Evolutionary conservation across 2,113 vertebrate species (phyloP).

Genomic region (Phylloscopus trochiloides): DNA sequence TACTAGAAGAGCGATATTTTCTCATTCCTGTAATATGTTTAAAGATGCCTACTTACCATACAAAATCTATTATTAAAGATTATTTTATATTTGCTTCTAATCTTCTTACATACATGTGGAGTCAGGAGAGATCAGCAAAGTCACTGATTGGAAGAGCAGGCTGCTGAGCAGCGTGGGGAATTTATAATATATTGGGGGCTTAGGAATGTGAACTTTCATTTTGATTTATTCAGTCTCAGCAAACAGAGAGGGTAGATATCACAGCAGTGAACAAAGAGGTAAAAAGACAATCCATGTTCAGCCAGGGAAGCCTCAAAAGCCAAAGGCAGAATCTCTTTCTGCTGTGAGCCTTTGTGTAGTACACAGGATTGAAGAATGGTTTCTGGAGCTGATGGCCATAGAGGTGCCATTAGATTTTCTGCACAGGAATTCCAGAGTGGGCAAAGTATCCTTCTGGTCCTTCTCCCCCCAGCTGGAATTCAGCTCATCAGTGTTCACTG

Average conservation of each 20-base stretch:
- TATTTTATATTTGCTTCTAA: slow-evolving; percentile 19
- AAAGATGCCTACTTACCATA: background rate
- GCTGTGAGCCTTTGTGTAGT: background rate
- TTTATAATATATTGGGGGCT: background rate
- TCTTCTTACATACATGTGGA: slow-evolving; percentile 22
- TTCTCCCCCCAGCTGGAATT: background rate
- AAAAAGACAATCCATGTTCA: background rate
- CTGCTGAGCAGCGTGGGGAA: background rate
- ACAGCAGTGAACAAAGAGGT: background rate
- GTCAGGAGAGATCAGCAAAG: slow-evolving; percentile 25
- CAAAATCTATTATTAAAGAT: background rate
- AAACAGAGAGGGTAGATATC: background rate
- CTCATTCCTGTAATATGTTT: background rate
- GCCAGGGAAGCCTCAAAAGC: background rate
- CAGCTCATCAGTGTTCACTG: background rate
- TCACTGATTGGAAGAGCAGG: background rate
- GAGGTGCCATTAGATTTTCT: background rate
- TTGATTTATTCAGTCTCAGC: slow-evolving; percentile 10
- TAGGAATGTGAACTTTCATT: slow-evolving; percentile 13
- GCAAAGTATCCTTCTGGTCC: background rate
- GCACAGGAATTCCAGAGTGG: background rate
- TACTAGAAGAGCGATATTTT: background rate
- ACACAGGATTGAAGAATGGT: fast-evolving
- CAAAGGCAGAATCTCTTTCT: background rate
- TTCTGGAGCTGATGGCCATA: background rate